These are phyloP conservation scores for Epinephelus awoara DNA, from an alignment of 2,797 vertebrate genomes.

Conservation along the genomic window DNA sequence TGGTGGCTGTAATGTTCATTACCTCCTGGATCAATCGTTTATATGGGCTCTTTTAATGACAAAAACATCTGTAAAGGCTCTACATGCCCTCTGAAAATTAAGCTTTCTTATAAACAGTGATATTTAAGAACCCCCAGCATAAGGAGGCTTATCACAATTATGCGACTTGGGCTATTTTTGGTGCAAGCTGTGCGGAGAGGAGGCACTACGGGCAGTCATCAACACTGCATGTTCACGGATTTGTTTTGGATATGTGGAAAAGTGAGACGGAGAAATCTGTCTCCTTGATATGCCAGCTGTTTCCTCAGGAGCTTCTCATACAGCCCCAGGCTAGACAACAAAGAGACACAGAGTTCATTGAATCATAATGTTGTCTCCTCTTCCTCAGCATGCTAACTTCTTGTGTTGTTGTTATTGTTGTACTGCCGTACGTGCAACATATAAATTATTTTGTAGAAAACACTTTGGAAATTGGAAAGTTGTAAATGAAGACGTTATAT, in stretches of 20 bases:
- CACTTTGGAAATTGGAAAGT: background rate
- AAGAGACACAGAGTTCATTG: constrained; percentile 66
- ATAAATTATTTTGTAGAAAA: constrained; percentile 8
- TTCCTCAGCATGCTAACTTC: constrained; percentile 41
- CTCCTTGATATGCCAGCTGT: constrained; percentile 79
- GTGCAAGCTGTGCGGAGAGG: constrained; percentile 26
- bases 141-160: constrained; percentile 20
- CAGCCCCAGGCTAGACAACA: constrained; percentile 70
- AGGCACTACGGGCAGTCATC: constrained; percentile 37
- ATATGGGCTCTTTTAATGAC: too few species aligned
- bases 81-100: too few species aligned
- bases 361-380: constrained; percentile 65
- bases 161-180: constrained; percentile 38
- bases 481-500: background rate
- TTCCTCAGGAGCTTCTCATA: constrained; percentile 76
- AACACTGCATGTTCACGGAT: constrained; percentile 42
- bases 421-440: constrained; percentile 12
- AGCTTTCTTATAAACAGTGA: too few species aligned
- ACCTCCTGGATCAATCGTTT: too few species aligned
- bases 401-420: constrained; percentile 17
- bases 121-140: constrained; percentile 12
- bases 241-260: constrained; percentile 53
- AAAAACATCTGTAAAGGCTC: background rate
- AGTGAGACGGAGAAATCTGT: constrained; percentile 59
- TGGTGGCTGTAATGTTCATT: too few species aligned